A percentile compares a stretch with the other conserved stretches of the same genome.
These are phyloP conservation scores for Phortica variegata DNA, from an alignment of 1,140 invertebrate genomes.

Conservation along the genomic window DNA sequence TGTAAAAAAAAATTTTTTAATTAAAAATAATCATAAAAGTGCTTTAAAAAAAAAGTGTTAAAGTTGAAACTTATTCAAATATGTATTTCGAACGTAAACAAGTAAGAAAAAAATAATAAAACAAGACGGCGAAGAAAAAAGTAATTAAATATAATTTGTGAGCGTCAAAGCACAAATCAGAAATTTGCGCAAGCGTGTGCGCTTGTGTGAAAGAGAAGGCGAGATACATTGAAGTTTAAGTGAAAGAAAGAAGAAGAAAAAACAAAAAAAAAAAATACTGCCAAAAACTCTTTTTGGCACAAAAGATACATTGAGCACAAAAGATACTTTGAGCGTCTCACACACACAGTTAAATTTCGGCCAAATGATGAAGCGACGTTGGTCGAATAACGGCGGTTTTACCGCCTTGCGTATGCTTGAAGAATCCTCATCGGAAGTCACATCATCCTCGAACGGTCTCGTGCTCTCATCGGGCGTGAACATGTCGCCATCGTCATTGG, in stretches of 20 bases:
- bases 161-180: too few relatives aligned
- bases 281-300: not conserved
- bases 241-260: not conserved
- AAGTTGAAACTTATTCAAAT: not conserved
- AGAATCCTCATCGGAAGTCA: conserved; percentile 74
- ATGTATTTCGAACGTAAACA: conserved; percentile 52
- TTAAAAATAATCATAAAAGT: not conserved
- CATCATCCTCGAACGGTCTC: conserved; percentile 66
- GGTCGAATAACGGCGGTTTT: conserved; percentile 69
- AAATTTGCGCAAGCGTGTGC: too few relatives aligned
- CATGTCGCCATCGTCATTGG: conserved; percentile 69
- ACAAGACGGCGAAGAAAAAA: not conserved
- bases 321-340: conserved; percentile 4
- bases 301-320: not conserved
- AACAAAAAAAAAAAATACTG: too few relatives aligned
- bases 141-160: too few relatives aligned
- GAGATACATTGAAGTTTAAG: too few relatives aligned
- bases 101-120: conserved; percentile 50
- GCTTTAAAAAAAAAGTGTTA: conserved; percentile 13
- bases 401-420: conserved; percentile 65
- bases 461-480: conserved; percentile 62
- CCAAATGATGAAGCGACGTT: conserved; percentile 71
- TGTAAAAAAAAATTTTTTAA: not conserved
- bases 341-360: conserved; percentile 18
- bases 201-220: too few relatives aligned